Evolutionary conservation across 2,797 vertebrate species (phyloP).

Genomic region (Cottoperca gobio): DNA sequence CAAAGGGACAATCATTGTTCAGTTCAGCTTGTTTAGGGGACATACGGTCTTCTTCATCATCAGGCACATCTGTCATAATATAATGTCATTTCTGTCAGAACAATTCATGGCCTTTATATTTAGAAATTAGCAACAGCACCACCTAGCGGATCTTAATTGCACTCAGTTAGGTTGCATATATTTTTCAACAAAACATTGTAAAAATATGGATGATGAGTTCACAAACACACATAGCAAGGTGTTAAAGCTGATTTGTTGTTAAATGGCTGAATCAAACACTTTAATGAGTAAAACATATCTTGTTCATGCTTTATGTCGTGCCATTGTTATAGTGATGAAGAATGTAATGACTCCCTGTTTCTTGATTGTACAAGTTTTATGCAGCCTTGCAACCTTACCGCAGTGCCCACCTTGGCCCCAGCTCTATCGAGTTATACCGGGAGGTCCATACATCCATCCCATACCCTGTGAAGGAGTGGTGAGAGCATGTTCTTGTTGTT

Average conservation of each 20-base stretch:
- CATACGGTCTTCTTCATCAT: not conserved
- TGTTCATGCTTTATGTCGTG: not conserved
- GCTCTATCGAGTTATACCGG: conserved; percentile 65
- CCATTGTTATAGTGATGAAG: not conserved
- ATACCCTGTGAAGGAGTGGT: conserved; percentile 88
- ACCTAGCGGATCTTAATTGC: conserved; percentile 20
- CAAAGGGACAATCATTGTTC: not conserved
- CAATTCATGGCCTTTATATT: not conserved
- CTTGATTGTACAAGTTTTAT: conserved; percentile 70
- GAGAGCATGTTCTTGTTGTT: conserved; percentile 46
- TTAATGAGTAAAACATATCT: not conserved
- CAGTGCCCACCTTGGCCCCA: conserved; percentile 59
- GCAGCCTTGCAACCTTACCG: conserved; percentile 68
- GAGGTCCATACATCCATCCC: conserved; percentile 80
- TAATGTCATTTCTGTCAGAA: not conserved
- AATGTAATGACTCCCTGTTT: not conserved
- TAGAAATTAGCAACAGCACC: not conserved
- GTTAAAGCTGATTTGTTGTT: not conserved
- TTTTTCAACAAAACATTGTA: not conserved
- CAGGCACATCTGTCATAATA: not conserved
- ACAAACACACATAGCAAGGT: not conserved
- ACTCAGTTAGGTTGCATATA: not conserved
- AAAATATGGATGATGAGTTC: not conserved
- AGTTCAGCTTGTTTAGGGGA: not conserved
- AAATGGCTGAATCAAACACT: not conserved